A percentile compares a stretch with the other conserved stretches of the same genome.
phyloP scores from a whole-genome alignment of 1,140 invertebrate species.

The Pectinophora gossypiella region DNA sequence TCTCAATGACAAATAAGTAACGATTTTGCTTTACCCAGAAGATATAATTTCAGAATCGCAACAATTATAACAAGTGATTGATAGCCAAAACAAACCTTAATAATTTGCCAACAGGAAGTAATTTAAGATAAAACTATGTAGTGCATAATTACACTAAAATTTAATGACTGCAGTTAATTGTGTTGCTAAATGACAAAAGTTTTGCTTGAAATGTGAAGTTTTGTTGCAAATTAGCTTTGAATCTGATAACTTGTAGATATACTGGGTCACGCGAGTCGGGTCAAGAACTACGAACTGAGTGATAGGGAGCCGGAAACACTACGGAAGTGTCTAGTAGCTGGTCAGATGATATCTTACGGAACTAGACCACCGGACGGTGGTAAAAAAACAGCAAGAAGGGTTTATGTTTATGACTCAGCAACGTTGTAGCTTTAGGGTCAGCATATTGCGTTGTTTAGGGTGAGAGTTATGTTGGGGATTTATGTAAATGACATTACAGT shows the following conservation, averaged over 20 bases:
- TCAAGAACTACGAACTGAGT: conserved; percentile 11
- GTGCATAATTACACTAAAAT: neutral
- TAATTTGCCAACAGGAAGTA: no score
- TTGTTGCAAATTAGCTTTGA: conserved; percentile 11
- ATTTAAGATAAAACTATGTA: no score
- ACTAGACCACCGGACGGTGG: conserved; percentile 25
- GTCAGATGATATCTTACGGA: conserved; percentile 47
- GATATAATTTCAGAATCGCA: no score
- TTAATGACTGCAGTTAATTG: conserved; percentile 24
- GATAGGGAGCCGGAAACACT: no score
- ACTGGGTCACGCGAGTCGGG: conserved; percentile 31
- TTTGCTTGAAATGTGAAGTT: conserved; percentile 15
- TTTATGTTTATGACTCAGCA: neutral
- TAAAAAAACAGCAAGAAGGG: conserved; percentile 19
- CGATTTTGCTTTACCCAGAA: no score
- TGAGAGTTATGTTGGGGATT: no score
- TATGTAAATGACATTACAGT: no score
- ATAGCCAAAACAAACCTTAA: no score
- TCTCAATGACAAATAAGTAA: no score
- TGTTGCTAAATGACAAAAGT: conserved; percentile 25
- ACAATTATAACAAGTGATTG: no score
- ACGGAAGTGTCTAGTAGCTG: no score
- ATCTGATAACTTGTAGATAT: conserved; percentile 23
- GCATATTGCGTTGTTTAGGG: no score
- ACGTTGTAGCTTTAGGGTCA: neutral